Evolutionary conservation across 1,140 invertebrate species (phyloP), one percentile per base, ranked within the genome.

Genomic region (Habropoda laboriosa): DNA sequence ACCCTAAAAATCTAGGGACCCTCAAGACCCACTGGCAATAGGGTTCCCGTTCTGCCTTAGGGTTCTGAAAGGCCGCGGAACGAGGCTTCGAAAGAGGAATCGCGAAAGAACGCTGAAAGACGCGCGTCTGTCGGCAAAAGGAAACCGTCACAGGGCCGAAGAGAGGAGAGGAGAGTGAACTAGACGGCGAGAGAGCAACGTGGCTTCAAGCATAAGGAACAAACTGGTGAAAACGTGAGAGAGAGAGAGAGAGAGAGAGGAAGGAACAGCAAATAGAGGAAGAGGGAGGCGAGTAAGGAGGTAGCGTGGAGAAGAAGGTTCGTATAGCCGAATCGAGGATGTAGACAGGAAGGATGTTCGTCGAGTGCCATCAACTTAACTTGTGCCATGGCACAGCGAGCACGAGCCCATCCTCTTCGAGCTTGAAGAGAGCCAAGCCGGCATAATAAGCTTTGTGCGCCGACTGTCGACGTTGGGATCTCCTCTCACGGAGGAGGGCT

Each of bases 391-490:
- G 82, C 81, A 79, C 68, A 85, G 67, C 86, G 81, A 87, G 77
- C 83, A 85, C 81, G 78, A 70, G 70, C 72, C 71, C 61, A 84
- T 72, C 70, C 74, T 87, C 70, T 77, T 80, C 71, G 60, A 1
- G 16, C 21, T 68, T 86, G 84, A 74, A 86, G 85, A 82, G 86
- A 79, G 81, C 74, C 86, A 83, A 85, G 82, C 86, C 86, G 84
- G 83, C 85, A 89, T 90, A 90, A 90, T 90, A 89, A 90, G 89
- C 89, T 89, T 89, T 89, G 88, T 90, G 85, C 86, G 76, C 76
- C 73, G 81, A 83, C 83, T 82, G 73, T 67, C 71, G 81, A 51
- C 51, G 67, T 30, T 18, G 71, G 71, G 85, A 85, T 83, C 68
- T n/a, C 79, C 73, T 73, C 82, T 88, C 87, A 67, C 80, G 55